Conservation (phyloP, 1,140 invertebrate species). For the Drosophila oshimai region DNA sequence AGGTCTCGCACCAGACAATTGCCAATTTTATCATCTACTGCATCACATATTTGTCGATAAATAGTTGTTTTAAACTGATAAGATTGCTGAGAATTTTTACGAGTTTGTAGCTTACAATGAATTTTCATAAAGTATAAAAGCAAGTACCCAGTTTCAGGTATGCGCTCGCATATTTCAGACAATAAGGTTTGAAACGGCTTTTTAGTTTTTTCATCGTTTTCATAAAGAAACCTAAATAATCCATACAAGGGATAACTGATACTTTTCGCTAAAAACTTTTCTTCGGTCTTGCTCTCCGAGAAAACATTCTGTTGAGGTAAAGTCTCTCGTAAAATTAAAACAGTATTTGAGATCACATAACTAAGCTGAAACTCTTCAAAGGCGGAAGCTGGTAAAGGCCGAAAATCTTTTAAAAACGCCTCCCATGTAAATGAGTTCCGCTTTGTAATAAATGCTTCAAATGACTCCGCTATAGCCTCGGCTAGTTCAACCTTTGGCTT, state of each 20-base stretch:
- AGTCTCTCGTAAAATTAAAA: slow-evolving; percentile 75
- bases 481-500: slow-evolving; percentile 82
- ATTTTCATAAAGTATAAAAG: slow-evolving; percentile 94
- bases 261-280: slow-evolving; percentile 86
- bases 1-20: slow-evolving; percentile 84
- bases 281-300: slow-evolving; percentile 83
- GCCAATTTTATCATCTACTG: slow-evolving; percentile 88
- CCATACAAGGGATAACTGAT: slow-evolving; percentile 92
- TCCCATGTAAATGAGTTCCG: slow-evolving; percentile 78
- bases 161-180: slow-evolving; percentile 86
- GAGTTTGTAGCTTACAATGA: slow-evolving; percentile 84
- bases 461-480: slow-evolving; percentile 72
- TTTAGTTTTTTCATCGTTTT: slow-evolving; percentile 90
- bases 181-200: slow-evolving; percentile 89
- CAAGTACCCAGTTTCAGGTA: slow-evolving; percentile 91
- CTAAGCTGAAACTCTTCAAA: slow-evolving; percentile 76
- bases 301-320: slow-evolving; percentile 73
- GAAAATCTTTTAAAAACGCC: slow-evolving; percentile 77
- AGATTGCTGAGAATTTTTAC: slow-evolving; percentile 83
- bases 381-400: slow-evolving; percentile 62
- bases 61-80: slow-evolving; percentile 91
- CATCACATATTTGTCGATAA: slow-evolving; percentile 94
- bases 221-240: slow-evolving; percentile 88
- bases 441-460: slow-evolving; percentile 73
- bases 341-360: slow-evolving; percentile 78